Base-by-base conservation (phyloP, 1,140 invertebrate genomes). In the Saxidomus purpurata region DNA sequence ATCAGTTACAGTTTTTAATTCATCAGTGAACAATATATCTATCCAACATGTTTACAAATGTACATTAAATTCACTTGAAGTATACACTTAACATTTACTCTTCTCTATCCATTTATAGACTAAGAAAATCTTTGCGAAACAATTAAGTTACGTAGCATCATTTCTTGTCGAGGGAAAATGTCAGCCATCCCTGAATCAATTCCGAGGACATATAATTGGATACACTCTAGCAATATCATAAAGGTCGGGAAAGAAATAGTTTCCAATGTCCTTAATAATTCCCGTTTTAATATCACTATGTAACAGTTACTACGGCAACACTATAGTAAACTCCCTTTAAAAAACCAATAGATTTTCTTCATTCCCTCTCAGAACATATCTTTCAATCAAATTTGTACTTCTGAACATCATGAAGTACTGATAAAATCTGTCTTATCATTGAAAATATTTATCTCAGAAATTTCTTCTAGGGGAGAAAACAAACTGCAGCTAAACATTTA, bases 121-220 rank as follows among this genome's bases (percentile, higher is more conserved):
- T 6, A 71, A 36, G 36, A 71, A 71, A 71, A 71, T 38, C 67
- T 28, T 71, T 40, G 36, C 67, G 28, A 11, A 1, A 74, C 69
- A 74, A 74, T 74, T 74, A 74, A 74, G 36, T 40, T 47, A 74
- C 19, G 28, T 8, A 77, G 40, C 40, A 77, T 17, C 40, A 34
- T 31, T 19, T 77, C 74, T 49, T 77, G 40, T 40, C 43, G 8
- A 49, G 40, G n/a, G n/a, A 49, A 55, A 19, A 79, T 79, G 80
- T 63, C 80, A n/a, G 38, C 22, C 38, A 63, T 63, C 59, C 49
- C 19, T 43, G 61, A 82, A 82, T 82, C 80, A 82, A 82, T 82
- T 67, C 55, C 59, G 19, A 1, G 49, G 55, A 63, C 80, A 82
- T 67, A 82, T 67, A 59, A 52, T 79, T 79, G 43, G 43, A 79